Percentiles rank a stretch among this genome's conserved stretches.
Conservation (phyloP, 2,113 vertebrate species). For the Scytalopus superciliaris region DNA sequence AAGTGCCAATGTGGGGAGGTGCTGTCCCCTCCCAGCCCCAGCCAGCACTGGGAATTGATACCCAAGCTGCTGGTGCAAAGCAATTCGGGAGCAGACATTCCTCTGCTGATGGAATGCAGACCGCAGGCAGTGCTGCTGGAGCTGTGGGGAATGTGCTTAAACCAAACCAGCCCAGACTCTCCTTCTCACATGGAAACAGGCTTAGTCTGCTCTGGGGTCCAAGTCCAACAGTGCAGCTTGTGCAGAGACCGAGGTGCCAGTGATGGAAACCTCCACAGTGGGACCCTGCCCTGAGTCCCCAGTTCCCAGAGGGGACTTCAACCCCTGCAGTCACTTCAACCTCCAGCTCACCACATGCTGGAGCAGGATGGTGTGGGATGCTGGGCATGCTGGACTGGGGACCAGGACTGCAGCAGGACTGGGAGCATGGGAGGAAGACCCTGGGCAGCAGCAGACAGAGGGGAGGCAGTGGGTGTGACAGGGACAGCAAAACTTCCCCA, state of each 20-base stretch:
- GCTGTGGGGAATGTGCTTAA: not conserved
- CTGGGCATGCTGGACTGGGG: fast-evolving
- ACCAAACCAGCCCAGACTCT: not conserved
- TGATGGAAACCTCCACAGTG: not conserved
- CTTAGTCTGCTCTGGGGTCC: fast-evolving
- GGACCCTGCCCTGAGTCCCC: not conserved
- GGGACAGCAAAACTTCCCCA: not conserved
- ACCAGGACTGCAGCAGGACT: not conserved
- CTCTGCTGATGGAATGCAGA: not conserved
- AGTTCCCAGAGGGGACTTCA: not conserved
- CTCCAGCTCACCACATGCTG: fast-evolving
- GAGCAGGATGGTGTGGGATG: not conserved
- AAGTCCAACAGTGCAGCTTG: not conserved
- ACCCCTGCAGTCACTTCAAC: not conserved
- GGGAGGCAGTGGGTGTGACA: not conserved
- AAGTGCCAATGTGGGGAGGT: fast-evolving
- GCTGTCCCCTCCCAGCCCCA: not conserved
- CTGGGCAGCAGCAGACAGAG: not conserved
- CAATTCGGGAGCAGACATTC: not conserved
- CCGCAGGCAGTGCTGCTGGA: fast-evolving
- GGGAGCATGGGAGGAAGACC: not conserved
- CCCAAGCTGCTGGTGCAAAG: not conserved
- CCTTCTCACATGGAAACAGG: not conserved
- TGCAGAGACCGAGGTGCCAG: not conserved
- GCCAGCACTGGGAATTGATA: not conserved